These are phyloP conservation scores for Bellardia bayeri DNA, from an alignment of 2,888 invertebrate genomes.

Conservation along the genomic window DNA sequence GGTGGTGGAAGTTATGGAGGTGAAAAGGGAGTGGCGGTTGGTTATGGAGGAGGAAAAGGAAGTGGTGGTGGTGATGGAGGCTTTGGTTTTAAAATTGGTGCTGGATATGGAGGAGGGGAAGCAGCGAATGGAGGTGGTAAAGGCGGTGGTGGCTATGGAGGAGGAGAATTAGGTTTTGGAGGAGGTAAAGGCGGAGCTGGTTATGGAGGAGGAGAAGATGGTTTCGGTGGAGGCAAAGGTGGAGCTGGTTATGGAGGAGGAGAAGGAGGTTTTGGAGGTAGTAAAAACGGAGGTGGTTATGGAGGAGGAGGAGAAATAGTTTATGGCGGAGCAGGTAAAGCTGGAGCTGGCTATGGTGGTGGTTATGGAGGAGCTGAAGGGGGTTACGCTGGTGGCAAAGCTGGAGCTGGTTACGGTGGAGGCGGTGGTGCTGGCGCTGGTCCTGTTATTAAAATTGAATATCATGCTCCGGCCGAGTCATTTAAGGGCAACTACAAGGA, in stretches of 20 bases:
- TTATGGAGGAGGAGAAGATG: neutral
- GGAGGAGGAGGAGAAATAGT: neutral
- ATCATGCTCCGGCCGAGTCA: slow-evolving; percentile 76
- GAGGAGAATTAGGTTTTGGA: neutral
- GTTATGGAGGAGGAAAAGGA: neutral
- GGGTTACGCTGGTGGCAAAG: slow-evolving; percentile 11
- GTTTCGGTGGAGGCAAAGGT: slow-evolving; percentile 6
- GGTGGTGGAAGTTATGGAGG: neutral
- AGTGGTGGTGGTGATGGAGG: slow-evolving; percentile 20
- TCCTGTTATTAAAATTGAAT: slow-evolving; percentile 78
- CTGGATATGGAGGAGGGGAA: neutral
- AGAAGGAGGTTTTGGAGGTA: slow-evolving; percentile 7
- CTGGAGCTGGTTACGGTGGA: neutral
- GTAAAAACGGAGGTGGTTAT: neutral
- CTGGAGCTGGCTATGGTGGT: slow-evolving; percentile 1
- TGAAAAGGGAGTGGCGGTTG: slow-evolving; percentile 19
- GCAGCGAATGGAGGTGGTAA: slow-evolving; percentile 3
- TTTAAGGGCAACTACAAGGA: slow-evolving; percentile 79
- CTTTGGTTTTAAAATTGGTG: neutral
- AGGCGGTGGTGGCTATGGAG: neutral
- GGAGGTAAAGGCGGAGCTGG: neutral
- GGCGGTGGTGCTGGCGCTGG: slow-evolving; percentile 35
- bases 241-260: neutral
- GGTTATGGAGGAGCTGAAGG: neutral
- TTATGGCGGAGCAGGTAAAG: slow-evolving; percentile 5